Base-by-base conservation (phyloP, 2,888 invertebrate species). In the Machimus rusticus region DNA sequence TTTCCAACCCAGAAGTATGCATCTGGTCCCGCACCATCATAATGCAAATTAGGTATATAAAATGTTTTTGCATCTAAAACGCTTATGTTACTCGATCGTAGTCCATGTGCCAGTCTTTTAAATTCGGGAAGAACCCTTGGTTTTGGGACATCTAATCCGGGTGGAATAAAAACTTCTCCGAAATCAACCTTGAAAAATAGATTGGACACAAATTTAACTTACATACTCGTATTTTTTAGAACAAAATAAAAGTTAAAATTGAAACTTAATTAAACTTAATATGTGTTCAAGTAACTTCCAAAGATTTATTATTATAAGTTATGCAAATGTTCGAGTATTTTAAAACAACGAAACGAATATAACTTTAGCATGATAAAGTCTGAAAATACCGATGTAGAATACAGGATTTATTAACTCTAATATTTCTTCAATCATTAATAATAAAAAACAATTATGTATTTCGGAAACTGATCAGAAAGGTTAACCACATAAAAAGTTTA, bases 1-100 rank as follows among this genome's bases (percentile, higher is more conserved):
- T 96, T 97, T 19, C 98, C 98, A n/a, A 98, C 98, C 97, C 97
- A 98, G 93, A 98, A 98, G 93, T 97, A 98, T 0, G 98, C 98
- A 91, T 98, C 98, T 0, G 98, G 98, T 0, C 97, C 98, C 1
- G 96, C 96, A 43, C 98, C 98, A 90, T 98, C 98, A 91, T 98
- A 98, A 91, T 98, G 97, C 90, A 98, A 93, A 93, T 98, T 98
- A 8, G 98, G 98, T 89, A 98, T 98, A 93, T 96, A 96, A 93
- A 98, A 96, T 0, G 98, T 98, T 93, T 97, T 97, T 55, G 97
- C 97, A 92, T 98, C 98, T 87, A 98, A 93, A 16, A 98, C 96
- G 91, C 97, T 97, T 90, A 98, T 96, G 93, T 98, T 98, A 90
- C 98, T 98, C 4, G 98, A 98, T 6, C 97, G 95, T 0, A 98